Base-by-base conservation (phyloP, 2,888 invertebrate species). In the Pseudoips prasinana region DNA sequence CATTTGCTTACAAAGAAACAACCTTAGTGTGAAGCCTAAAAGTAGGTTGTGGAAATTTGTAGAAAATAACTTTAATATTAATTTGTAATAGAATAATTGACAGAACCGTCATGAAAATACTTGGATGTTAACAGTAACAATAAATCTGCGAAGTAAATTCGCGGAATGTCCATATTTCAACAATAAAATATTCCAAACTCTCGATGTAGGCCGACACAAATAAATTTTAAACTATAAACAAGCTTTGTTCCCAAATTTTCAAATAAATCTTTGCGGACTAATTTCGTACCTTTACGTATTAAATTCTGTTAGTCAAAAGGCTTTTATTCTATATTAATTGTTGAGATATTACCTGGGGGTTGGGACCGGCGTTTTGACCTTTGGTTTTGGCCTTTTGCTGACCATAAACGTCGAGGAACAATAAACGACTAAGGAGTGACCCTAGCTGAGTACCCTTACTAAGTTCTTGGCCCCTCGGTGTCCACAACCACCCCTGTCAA, bases 391-490 rank as follows among this genome's bases (percentile, higher is more conserved):
- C 84, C 85, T 86, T 86, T 83, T 52, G 71, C 68, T 84, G 83
- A 82, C 85, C 86, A 86, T 86, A 85, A 86, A 83, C 82, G 77
- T 79, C 78, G 76, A 75, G 80, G 80, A 78, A 86, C 84, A 87
- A 85, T 86, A 73, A 79, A 81, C 72, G 74, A 70, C 67, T 71
- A 64, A 64, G 70, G 69, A 82, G 73, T 86, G 83, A 84, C 86
- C 86, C 84, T 70, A 71, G 65, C 55, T 48, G 31, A 44, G 71
- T 72, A 71, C 73, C 73, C 79, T 74, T 65, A 60, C 67, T 61
- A 73, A 80, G 76, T 83, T 84, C 79, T 81, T 78, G 69, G 73
- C 58, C 61, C 83, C 78, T 69, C 72, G 67, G 73, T 76, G 88
- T 80, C 87, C 85, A 79, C 67, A 66, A 67, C 70, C 73, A 73